Evolutionary conservation across 2,797 vertebrate species (phyloP), one percentile per base, ranked within the genome.

Genomic region (Coracias cyanogaster): DNA sequence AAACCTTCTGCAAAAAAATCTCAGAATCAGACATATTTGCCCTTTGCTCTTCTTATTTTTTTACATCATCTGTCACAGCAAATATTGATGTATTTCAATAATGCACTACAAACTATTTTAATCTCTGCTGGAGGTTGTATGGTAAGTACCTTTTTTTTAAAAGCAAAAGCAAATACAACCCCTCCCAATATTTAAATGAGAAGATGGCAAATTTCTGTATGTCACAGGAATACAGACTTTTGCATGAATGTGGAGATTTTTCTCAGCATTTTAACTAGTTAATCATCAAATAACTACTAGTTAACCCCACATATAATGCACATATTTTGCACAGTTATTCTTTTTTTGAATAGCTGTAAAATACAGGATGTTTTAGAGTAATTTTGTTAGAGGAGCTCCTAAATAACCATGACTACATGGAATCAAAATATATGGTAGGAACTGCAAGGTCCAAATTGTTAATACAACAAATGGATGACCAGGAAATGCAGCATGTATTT

Each of bases 371-470:
- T 55, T 89, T 83, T 28, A 51, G 25, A 93, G 12, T 16, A 43
- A 90, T 94, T 93, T 91, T 94, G 6, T 66, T 66, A 84, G 62
- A 46, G 43, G 51, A 71, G 8, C n/a, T 82, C 55, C 83, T 92
- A 74, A 82, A 87, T 70, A 84, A 83, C 41, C 64, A 35, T 74
- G 33, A 76, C 72, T 65, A 72, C 25, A 89, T 25, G 46, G 67
- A 91, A 89, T 82, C 35, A 77, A 94, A 93, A 82, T n/a, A 29
- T 64, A 67, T 45, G 33, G 70, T 60, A 77, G 91, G 91, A 95
- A 90, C 57, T 37, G 62, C 89, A 96, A 90, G 93, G 92, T 83
- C 79, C 55, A 76, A 90, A 95, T 73, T 77, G 70, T 91, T 96
- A 97, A 97, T 91, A 83, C 77, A 82, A 76, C 64, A 93, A 96